Evolutionary conservation across 2,888 invertebrate species (phyloP), one percentile per base, ranked within the genome.

Genomic region (Cerastis rubricosa): DNA sequence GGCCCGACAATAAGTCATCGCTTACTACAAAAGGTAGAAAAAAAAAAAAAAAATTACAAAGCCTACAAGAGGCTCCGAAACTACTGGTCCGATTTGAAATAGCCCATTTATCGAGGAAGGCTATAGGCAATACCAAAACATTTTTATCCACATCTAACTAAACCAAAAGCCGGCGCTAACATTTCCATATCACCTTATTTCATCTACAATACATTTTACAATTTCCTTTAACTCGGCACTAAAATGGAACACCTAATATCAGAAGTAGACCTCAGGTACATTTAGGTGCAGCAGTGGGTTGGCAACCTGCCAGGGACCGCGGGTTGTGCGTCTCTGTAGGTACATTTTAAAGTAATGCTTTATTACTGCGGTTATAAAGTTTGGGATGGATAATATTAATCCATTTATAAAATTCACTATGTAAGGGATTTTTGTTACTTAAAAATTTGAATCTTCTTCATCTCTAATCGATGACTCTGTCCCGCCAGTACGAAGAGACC

Each of bases 291-390:
- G n/a, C 59, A n/a, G 49, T 66, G 49, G 35, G 14, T 66, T 74
- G 81, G 85, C 81, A 71, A 12, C n/a, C 43, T 84, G 81, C 85
- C 81, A 81, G n/a, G 11, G 8, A 35, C 22, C 19, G 25, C 43
- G 4, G 63, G 25, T 14, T 14, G 29, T 51, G 49, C 45, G 57
- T 59, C 47, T 25, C 73, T 71, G 68, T 35, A 35, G 35, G 35
- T 35, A 61, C 47, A 35, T 61, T 84, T 73, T n/a, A 45, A 68
- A 69, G 12, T 45, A 66, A 72, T 59, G 17, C 45, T 45, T 57
- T 71, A 71, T n/a, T 64, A 59, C 11, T 54, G 65, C 51, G 47
- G 51, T 19, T 40, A 68, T 8, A 19, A 74, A 35, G 19, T 65
- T 77, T 17, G 22, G 43, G 8, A 25, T 45, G 19, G 59, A 29